Evolutionary conservation across 2,113 vertebrate species (phyloP).

Genomic region (Protobothrops flavoviridis): DNA sequence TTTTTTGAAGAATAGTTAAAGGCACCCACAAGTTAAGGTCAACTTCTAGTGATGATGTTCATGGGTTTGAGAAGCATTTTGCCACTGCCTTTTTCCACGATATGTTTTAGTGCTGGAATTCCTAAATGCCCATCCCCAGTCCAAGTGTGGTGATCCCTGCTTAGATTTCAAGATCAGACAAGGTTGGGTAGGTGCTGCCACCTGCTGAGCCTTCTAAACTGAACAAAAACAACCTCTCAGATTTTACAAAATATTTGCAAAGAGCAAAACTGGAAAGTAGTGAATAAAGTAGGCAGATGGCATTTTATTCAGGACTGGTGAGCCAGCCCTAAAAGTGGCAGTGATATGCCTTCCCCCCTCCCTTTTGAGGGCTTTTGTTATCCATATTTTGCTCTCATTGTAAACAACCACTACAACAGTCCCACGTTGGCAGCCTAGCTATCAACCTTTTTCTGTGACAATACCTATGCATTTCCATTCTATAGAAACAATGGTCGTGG

Average conservation of each 20-base stretch:
- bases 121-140: neutral
- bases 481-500: neutral
- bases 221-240: neutral
- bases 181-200: neutral
- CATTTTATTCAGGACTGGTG: neutral
- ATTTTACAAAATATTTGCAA: neutral
- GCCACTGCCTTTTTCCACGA: neutral
- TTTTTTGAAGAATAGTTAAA: neutral
- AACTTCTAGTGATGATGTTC: neutral
- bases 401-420: neutral
- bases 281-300: neutral
- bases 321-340: neutral
- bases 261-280: neutral
- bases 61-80: neutral
- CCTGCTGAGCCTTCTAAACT: neutral
- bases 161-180: neutral
- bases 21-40: neutral
- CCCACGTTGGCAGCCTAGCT: neutral
- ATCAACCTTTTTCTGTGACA: neutral
- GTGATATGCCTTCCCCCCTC: neutral
- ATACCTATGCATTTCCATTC: neutral
- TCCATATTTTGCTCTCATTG: neutral
- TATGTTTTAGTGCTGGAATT: neutral
- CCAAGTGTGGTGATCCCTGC: neutral
- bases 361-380: neutral